Evolutionary conservation across 2,888 invertebrate genomes (phyloP).

Genomic region (Ceriagrion tenellum): DNA sequence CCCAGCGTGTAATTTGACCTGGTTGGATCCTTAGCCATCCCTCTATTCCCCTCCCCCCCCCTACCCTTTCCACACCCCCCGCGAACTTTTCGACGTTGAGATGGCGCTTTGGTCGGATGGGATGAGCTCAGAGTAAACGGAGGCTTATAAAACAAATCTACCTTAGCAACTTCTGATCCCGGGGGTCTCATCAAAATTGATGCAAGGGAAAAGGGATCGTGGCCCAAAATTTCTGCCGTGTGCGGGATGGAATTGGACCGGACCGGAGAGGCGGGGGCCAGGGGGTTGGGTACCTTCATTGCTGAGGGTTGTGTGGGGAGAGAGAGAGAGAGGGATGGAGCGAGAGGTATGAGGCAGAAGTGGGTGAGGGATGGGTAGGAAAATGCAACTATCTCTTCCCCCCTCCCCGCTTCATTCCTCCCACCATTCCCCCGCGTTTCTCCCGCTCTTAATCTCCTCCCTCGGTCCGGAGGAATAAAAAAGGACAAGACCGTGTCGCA

Average conservation of each 20-base stretch:
- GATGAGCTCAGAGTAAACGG: slow-evolving; percentile 24
- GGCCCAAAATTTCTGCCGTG: background rate
- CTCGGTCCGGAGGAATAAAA: background rate
- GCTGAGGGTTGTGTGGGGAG: background rate
- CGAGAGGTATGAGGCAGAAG: background rate
- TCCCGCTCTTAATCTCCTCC: background rate
- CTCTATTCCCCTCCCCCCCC: background rate
- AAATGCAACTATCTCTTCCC: background rate
- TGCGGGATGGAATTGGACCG: background rate
- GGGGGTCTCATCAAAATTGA: slow-evolving; percentile 45
- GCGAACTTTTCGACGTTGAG: background rate
- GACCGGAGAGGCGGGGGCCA: background rate
- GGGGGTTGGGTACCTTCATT: background rate
- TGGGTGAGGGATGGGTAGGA: background rate
- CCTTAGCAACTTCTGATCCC: slow-evolving; percentile 47
- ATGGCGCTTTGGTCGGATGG: background rate
- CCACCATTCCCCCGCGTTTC: background rate
- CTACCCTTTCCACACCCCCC: background rate
- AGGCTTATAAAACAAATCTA: slow-evolving; percentile 47
- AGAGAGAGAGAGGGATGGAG: background rate
- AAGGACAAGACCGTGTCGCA: background rate
- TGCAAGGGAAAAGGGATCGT: background rate
- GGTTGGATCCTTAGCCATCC: background rate
- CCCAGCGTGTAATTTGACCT: background rate
- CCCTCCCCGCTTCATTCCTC: background rate